These are phyloP conservation scores for Spongilla lacustris DNA, from an alignment of 37 sponge, comb jelly and placozoan species.

Conservation along the genomic window DNA sequence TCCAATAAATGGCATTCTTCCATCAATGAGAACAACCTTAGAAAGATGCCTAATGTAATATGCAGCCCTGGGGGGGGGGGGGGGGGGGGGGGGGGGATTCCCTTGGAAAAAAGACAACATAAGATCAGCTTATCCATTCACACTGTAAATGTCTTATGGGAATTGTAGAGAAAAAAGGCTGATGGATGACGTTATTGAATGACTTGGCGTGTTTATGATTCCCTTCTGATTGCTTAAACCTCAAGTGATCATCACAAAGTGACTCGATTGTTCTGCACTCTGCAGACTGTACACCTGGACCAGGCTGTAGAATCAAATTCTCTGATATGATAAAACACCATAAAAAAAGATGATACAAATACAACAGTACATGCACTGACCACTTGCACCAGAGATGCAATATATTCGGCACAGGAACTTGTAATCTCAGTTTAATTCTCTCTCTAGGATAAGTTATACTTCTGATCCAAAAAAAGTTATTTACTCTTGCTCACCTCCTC, in stretches of 20 bases:
- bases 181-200: slow-evolving; percentile 35
- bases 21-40: slow-evolving; percentile 15
- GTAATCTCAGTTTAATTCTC: slow-evolving; percentile 37
- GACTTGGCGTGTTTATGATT: slow-evolving; percentile 23
- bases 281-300: not conserved
- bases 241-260: not conserved
- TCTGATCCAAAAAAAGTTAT: not conserved
- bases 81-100: slow-evolving; percentile 60
- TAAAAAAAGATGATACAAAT: not conserved
- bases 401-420: slow-evolving; percentile 23
- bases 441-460: slow-evolving; percentile 1
- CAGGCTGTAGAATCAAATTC: not conserved
- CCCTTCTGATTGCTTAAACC: slow-evolving; percentile 5
- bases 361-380: not conserved
- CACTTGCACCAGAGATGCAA: slow-evolving; percentile 37
- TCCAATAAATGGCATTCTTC: slow-evolving; percentile 46
- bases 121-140: not conserved
- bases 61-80: slow-evolving; percentile 64
- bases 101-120: not conserved
- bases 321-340: slow-evolving; percentile 33
- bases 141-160: not conserved
- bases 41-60: slow-evolving; percentile 50
- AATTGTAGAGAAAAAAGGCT: not conserved
- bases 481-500: not conserved
- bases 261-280: not conserved